Percentiles rank a stretch among this genome's conserved stretches.
Conservation (phyloP, 2,113 vertebrate species). For the Hippocampus comes region DNA sequence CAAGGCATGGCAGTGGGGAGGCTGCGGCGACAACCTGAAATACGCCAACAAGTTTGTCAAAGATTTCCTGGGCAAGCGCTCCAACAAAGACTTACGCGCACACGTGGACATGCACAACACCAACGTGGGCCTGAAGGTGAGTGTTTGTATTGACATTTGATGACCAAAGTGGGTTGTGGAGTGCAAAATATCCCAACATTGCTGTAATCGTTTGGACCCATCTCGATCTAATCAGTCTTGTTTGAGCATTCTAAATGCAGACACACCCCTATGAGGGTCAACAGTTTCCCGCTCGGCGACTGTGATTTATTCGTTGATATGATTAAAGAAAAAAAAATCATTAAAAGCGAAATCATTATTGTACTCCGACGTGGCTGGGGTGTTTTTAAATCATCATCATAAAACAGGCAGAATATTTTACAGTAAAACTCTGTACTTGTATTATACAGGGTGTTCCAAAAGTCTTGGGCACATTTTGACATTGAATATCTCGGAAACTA, state of each 20-base stretch:
- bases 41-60: constrained; percentile 99
- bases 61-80: constrained; percentile 94
- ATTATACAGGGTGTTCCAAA: constrained; percentile 6
- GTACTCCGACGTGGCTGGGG: neutral
- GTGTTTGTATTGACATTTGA: constrained; percentile 1
- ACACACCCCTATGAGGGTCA: neutral
- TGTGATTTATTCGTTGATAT: constrained; percentile 15
- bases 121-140: constrained; percentile 95
- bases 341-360: constrained; percentile 4
- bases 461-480: no score
- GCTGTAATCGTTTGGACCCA: neutral
- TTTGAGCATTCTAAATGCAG: neutral
- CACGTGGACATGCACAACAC: constrained; percentile 97
- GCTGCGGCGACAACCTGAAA: constrained; percentile 96
- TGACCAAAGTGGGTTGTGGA: neutral
- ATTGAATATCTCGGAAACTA: no score
- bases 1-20: constrained; percentile 98
- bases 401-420: constrained; percentile 8
- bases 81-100: constrained; percentile 92
- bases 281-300: neutral
- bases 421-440: constrained; percentile 3
- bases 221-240: constrained; percentile 14
- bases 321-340: neutral
- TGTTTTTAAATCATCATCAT: neutral
- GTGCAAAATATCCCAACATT: neutral